These are phyloP conservation scores for Anseranas semipalmata DNA, from an alignment of 2,113 vertebrate species.

Conservation along the genomic window DNA sequence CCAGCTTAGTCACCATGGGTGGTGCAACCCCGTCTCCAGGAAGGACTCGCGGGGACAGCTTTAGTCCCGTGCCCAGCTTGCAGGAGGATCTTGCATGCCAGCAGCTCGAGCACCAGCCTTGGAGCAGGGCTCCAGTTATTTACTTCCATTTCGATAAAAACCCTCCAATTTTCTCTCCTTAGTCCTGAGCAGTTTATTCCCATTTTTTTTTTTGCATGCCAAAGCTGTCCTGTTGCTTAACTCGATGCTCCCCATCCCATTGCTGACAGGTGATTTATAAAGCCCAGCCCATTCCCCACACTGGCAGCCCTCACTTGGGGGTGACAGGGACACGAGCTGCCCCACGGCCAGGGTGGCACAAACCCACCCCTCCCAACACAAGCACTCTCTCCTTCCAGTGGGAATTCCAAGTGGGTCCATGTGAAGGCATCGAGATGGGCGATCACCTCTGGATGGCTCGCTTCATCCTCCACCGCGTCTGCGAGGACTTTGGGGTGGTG, in stretches of 20 bases:
- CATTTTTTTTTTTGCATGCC: neutral
- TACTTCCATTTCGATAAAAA: neutral
- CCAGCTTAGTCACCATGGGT: neutral
- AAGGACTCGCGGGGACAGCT: neutral
- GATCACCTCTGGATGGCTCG: slow-evolving; percentile 89
- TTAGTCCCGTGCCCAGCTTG: neutral
- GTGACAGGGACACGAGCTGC: neutral
- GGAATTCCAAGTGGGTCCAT: slow-evolving; percentile 84
- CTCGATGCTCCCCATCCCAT: neutral
- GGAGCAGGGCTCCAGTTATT: rapidly evolving
- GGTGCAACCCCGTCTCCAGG: neutral
- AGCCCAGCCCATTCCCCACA: neutral
- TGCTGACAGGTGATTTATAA: neutral
- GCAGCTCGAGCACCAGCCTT: neutral
- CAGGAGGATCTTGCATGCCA: neutral
- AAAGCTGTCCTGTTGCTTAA: neutral
- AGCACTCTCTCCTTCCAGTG: slow-evolving; percentile 55
- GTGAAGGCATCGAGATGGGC: slow-evolving; percentile 81
- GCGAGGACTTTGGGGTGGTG: slow-evolving; percentile 80
- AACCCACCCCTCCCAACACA: neutral
- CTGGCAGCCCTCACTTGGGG: neutral
- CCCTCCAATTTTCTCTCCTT: neutral
- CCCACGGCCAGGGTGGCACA: neutral
- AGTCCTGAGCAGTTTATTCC: neutral
- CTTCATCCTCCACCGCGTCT: slow-evolving; percentile 85